Evolutionary conservation across 2,797 vertebrate species (phyloP), one percentile per base, ranked within the genome.

Genomic region (Spondyliosoma cantharus): DNA sequence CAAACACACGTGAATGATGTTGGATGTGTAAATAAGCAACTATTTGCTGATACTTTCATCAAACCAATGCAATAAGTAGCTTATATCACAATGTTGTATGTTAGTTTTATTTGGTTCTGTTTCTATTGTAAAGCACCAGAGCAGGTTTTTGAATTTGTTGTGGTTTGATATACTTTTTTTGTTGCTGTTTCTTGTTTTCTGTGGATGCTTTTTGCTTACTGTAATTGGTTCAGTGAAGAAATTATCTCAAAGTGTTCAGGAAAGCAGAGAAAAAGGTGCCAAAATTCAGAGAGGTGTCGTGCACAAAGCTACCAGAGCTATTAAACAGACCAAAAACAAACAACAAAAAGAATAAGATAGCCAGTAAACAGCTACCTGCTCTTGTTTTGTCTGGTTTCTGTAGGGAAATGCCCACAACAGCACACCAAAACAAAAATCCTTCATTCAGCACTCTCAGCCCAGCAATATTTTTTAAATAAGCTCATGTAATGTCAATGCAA

Each of bases 401-500:
- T 12, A 16, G 1, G 2, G 14, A 74, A 37, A 65, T 57, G 13
- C 22, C 24, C 25, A 20, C 49, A 57, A 22, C 25, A 68, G 1
- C n/a, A 15, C 57, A 32, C n/a, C 14, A 67, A 1, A 46, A 22
- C 4, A 16, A 45, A 59, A 68, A 61, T 0, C 0, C 32, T 27
- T 61, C 74, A 74, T 79, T 77, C 75, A 70, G 72, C 57, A 27
- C 24, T 27, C 11, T 56, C 27, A 19, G 22, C 52, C n/a, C 24
- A 24, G 53, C 45, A 56, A 69, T 65, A 69, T 76, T 52, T 76
- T 49, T 61, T 81, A 19, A 61, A 71, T 81, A 49, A 22, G 64
- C 46, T 83, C 43, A 66, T 78, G 60, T 53, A 45, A 74, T 81
- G 71, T 84, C 62, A 70, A 63, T 73, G 56, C 29, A 66, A 22